Conservation (phyloP, 2,888 invertebrate species). For the Amiota communis region DNA sequence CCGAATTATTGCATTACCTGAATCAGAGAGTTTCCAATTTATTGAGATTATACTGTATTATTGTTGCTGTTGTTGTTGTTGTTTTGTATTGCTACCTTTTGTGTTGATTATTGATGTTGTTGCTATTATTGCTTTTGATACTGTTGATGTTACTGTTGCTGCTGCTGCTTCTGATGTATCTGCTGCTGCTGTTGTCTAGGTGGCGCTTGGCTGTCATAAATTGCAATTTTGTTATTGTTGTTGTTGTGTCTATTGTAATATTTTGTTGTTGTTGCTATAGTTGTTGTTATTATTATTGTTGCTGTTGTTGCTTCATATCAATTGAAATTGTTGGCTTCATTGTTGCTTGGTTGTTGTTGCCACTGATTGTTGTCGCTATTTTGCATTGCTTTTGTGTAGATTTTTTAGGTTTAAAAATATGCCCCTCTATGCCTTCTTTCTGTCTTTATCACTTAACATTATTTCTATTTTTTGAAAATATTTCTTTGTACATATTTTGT, state of each 20-base stretch:
- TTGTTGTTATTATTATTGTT: constrained; percentile 17
- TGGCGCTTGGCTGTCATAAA: constrained; percentile 55
- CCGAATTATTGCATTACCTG: neutral
- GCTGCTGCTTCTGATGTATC: constrained; percentile 35
- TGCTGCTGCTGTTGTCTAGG: constrained; percentile 7
- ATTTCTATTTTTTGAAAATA: neutral
- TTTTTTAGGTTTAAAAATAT: too few relatives aligned
- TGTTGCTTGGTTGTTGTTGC: neutral
- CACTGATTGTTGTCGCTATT: neutral
- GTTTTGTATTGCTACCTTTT: constrained; percentile 21
- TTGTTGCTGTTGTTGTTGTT: constrained; percentile 11
- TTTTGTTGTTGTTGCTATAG: constrained; percentile 20
- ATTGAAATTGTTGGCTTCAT: constrained; percentile 44
- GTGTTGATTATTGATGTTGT: constrained; percentile 9
- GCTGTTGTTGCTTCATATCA: constrained; percentile 46
- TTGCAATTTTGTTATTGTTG: constrained; percentile 36
- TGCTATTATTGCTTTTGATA: constrained; percentile 6
- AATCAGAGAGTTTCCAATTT: neutral
- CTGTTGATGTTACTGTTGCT: constrained; percentile 36
- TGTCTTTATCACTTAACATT: neutral
- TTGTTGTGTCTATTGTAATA: constrained; percentile 19
- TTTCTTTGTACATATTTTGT: neutral
- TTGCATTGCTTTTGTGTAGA: neutral
- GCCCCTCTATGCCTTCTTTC: neutral
- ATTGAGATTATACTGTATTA: neutral